Base-by-base conservation (phyloP, 2,888 invertebrate genomes). In the Andrena camellia region DNA sequence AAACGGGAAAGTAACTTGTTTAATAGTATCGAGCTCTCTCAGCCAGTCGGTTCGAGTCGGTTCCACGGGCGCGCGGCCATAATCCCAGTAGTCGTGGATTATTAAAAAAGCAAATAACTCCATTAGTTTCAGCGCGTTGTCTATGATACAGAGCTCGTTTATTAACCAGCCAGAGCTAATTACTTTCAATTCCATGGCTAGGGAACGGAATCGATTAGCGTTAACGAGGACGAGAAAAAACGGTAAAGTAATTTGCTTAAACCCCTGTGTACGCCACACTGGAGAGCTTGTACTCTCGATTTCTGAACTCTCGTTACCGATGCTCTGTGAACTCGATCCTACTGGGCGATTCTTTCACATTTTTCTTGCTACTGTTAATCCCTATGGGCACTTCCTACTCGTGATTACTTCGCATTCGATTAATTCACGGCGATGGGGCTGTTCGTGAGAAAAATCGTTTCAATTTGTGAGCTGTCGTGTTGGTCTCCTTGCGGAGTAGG, bases 361-460 rank as follows among this genome's bases (percentile, higher is more conserved):
- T 63, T 57, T 57, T 57, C 23, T 26, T 23, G 26, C 13, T 10
- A 4, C 60, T 17, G 17, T 2, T 13, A 26, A 17, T 59, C 26
- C n/a, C 35, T 35, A 2, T 2, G 10, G 35, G 23, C 20, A 20
- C 86, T 89, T 90, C 84, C 86, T 83, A 86, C 84, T 83, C 84
- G 83, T 83, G 80, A 67, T 48, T 68, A 69, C 62, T 74, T 77
- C 82, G 78, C 69, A 83, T 84, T 89, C 81, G 84, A 42, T 42
- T 42, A 88, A 90, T 87, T 88, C 88, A 90, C 87, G 85, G 81
- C 86, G 85, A 87, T 89, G 42, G 42, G 42, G 42, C 87, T 87
- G 86, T 78, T 87, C 79, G 81, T 81, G 86, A 85, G 84, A 85
- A 86, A 86, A 85, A 82, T 69, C 77, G 78, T 78, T 77, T 81